These are phyloP conservation scores for Aphelinus atriplicis DNA, from an alignment of 1,140 invertebrate genomes.

Conservation along the genomic window DNA sequence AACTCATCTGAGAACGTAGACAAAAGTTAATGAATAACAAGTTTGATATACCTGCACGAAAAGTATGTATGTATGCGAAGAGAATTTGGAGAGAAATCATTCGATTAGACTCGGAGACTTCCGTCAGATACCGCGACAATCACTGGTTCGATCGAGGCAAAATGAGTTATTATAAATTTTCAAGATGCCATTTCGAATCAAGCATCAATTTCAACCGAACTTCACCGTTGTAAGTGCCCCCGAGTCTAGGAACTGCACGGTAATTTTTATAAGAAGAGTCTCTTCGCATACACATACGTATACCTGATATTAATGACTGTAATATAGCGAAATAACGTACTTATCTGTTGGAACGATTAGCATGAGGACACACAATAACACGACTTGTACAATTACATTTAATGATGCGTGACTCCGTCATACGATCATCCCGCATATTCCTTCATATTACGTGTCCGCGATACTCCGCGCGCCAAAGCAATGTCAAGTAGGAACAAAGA, in stretches of 20 bases:
- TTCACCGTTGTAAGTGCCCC: too few relatives aligned
- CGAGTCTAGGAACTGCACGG: too few relatives aligned
- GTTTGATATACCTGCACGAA: constrained; percentile 2
- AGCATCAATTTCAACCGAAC: too few relatives aligned
- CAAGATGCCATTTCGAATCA: too few relatives aligned
- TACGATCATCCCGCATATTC: constrained; percentile 2
- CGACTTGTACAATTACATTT: constrained; percentile 42
- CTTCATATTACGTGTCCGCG: constrained; percentile 14
- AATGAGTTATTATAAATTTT: too few relatives aligned
- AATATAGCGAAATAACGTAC: constrained; percentile 50
- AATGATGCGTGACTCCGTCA: constrained; percentile 31
- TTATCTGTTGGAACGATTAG: constrained; percentile 49
- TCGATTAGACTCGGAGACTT: too few relatives aligned
- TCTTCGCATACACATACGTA: not conserved
- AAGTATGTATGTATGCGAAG: not conserved
- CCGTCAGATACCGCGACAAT: too few relatives aligned
- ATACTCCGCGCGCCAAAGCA: not conserved
- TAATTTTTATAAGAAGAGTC: too few relatives aligned
- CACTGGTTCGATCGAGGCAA: too few relatives aligned
- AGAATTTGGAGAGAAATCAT: too few relatives aligned
- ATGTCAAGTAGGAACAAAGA: too few relatives aligned
- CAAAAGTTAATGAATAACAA: constrained; percentile 18
- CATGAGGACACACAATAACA: constrained; percentile 48
- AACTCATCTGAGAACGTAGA: constrained; percentile 12
- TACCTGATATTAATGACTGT: constrained; percentile 9